These are phyloP conservation scores for Chloroclysta siterata DNA, from an alignment of 2,888 invertebrate genomes.

Conservation along the genomic window DNA sequence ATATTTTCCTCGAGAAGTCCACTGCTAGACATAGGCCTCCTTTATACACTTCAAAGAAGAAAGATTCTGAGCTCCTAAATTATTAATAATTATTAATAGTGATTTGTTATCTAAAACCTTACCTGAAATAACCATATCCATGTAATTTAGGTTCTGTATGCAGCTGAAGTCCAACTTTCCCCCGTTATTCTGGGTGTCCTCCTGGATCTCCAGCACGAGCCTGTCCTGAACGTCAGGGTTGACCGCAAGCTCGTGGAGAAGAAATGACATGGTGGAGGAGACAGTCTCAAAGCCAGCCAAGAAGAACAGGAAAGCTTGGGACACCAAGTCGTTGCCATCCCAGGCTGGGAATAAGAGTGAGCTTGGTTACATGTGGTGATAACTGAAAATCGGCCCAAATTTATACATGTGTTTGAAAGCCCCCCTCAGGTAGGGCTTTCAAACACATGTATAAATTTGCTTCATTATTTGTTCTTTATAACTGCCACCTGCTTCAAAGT, in stretches of 20 bases:
- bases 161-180: conserved; percentile 79
- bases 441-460: too few relatives aligned
- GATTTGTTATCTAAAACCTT: too few relatives aligned
- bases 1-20: too few relatives aligned
- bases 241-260: conserved; percentile 83
- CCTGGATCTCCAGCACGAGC: conserved; percentile 82
- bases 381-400: too few relatives aligned
- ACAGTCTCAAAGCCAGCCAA: conserved; percentile 84
- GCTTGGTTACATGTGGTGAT: neutral
- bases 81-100: too few relatives aligned
- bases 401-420: too few relatives aligned
- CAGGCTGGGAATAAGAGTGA: conserved; percentile 52
- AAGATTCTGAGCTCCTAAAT: too few relatives aligned
- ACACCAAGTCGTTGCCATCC: conserved; percentile 70
- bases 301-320: conserved; percentile 83
- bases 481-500: too few relatives aligned
- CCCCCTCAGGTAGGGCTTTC: too few relatives aligned
- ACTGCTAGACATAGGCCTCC: too few relatives aligned
- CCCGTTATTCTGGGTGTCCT: conserved; percentile 65
- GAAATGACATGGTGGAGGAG: conserved; percentile 75
- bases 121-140: conserved; percentile 87
- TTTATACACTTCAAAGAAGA: too few relatives aligned
- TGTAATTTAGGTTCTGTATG: conserved; percentile 82
- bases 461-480: too few relatives aligned
- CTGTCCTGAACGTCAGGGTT: conserved; percentile 85